Evolutionary conservation across 2,888 invertebrate genomes (phyloP).

Genomic region (Stenurella melanura): DNA sequence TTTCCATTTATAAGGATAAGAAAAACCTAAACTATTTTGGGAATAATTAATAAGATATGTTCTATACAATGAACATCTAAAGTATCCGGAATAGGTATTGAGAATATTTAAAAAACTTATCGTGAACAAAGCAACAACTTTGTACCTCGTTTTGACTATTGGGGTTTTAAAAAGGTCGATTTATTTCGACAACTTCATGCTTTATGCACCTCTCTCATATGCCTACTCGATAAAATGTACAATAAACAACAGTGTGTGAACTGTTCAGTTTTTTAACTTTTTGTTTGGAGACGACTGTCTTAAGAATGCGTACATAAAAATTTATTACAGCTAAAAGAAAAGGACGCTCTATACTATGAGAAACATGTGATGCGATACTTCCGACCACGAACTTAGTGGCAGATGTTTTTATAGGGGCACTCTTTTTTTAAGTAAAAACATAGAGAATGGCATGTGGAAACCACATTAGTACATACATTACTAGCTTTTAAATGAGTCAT

Average conservation of each 20-base stretch:
- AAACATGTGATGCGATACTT: background rate
- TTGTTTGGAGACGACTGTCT: background rate
- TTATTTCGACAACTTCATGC: too few relatives aligned
- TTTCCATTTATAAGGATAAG: background rate
- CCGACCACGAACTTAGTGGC: constrained; percentile 7
- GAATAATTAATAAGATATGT: background rate
- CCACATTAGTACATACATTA: constrained; percentile 28
- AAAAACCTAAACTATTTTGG: background rate
- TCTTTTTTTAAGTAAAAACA: constrained; percentile 23
- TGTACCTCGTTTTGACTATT: too few relatives aligned
- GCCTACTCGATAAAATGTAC: too few relatives aligned
- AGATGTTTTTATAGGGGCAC: constrained; percentile 24
- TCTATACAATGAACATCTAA: too few relatives aligned
- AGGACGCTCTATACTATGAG: background rate
- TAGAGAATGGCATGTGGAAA: constrained; percentile 28
- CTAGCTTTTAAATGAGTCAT: constrained; percentile 31
- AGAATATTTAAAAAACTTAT: too few relatives aligned
- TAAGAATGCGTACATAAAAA: background rate
- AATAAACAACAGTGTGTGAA: too few relatives aligned
- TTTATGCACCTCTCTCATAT: too few relatives aligned
- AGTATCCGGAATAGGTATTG: too few relatives aligned
- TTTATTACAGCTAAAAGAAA: background rate
- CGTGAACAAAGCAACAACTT: too few relatives aligned
- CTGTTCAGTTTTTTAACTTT: background rate
- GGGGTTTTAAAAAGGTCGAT: too few relatives aligned